Evolutionary conservation across 2,888 invertebrate species (phyloP).

Genomic region (Watsonalla cultraria): DNA sequence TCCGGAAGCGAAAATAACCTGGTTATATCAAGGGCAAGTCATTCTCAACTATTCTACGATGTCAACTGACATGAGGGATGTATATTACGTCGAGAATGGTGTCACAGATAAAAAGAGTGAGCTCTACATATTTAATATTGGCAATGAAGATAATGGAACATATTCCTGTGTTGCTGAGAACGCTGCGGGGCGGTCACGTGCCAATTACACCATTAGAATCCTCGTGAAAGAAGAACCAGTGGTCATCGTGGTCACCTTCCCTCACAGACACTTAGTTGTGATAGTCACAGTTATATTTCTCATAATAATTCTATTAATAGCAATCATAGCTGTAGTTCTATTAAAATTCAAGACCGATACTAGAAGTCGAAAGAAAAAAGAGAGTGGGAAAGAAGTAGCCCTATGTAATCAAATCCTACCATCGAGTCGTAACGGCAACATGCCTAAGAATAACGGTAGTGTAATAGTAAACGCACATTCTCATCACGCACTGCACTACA

Average conservation of each 20-base stretch:
- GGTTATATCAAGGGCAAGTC: slow-evolving; percentile 90
- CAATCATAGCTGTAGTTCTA: slow-evolving; percentile 82
- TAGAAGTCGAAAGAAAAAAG: slow-evolving; percentile 74
- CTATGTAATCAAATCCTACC: slow-evolving; percentile 77
- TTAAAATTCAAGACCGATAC: slow-evolving; percentile 75
- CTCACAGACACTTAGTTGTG: slow-evolving; percentile 84
- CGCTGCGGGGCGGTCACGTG: slow-evolving; percentile 86
- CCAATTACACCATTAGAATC: slow-evolving; percentile 89
- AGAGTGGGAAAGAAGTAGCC: slow-evolving; percentile 80
- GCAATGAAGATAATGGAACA: slow-evolving; percentile 89
- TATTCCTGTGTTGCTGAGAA: slow-evolving; percentile 93
- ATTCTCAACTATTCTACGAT: slow-evolving; percentile 86
- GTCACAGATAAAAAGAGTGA: slow-evolving; percentile 87
- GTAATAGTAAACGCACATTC: slow-evolving; percentile 77
- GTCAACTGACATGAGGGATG: slow-evolving; percentile 82
- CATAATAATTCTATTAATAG: slow-evolving; percentile 81
- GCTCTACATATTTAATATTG: slow-evolving; percentile 87
- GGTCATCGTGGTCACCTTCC: slow-evolving; percentile 82
- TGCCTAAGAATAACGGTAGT: slow-evolving; percentile 77
- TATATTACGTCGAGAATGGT: slow-evolving; percentile 86
- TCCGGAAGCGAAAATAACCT: slow-evolving; percentile 89
- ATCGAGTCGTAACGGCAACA: slow-evolving; percentile 63
- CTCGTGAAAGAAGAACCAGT: slow-evolving; percentile 86
- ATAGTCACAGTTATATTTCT: slow-evolving; percentile 82
- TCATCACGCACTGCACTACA: slow-evolving; percentile 76